Evolutionary conservation across 2,888 invertebrate species (phyloP), one percentile per base, ranked within the genome.

Genomic region (Sicus ferrugineus): DNA sequence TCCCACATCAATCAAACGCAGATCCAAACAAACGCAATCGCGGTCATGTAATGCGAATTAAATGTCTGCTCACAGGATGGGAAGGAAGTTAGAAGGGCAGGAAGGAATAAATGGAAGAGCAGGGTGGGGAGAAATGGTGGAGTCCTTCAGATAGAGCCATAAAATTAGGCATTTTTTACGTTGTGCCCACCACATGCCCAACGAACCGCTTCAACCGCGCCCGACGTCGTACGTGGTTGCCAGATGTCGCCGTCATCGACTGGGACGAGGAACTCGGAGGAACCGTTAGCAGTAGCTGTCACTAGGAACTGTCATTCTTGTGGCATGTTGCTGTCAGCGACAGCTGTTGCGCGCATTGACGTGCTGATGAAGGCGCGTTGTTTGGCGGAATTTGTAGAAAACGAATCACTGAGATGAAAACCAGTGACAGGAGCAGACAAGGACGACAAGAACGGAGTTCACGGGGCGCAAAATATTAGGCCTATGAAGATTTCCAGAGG

Each of bases 321-420:
- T 21, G 58, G 31, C 58, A 46, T 46, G 64, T 31, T 19, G n/a
- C 65, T 67, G 67, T 67, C 67, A 67, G 0, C 67, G 31, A 30
- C 67, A 67, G 67, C 67, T 59, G 67, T 67, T 67, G 11, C 56
- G 3, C 5, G n/a, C n/a, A n/a, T n/a, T n/a, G n/a, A n/a, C n/a
- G n/a, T n/a, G n/a, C n/a, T n/a, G n/a, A n/a, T n/a, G n/a, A n/a
- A n/a, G n/a, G n/a, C n/a, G n/a, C n/a, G n/a, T n/a, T n/a, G n/a
- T n/a, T n/a, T n/a, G n/a, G n/a, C n/a, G n/a, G n/a, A n/a, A n/a
- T n/a, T n/a, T n/a, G n/a, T n/a, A n/a, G n/a, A n/a, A n/a, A n/a
- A n/a, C n/a, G n/a, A n/a, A n/a, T n/a, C n/a, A n/a, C n/a, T n/a
- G n/a, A n/a, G n/a, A n/a, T n/a, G n/a, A n/a, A n/a, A n/a, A n/a